These are phyloP conservation scores for Acanthacorydalis orientalis DNA, from an alignment of 2,888 invertebrate genomes.

Conservation along the genomic window DNA sequence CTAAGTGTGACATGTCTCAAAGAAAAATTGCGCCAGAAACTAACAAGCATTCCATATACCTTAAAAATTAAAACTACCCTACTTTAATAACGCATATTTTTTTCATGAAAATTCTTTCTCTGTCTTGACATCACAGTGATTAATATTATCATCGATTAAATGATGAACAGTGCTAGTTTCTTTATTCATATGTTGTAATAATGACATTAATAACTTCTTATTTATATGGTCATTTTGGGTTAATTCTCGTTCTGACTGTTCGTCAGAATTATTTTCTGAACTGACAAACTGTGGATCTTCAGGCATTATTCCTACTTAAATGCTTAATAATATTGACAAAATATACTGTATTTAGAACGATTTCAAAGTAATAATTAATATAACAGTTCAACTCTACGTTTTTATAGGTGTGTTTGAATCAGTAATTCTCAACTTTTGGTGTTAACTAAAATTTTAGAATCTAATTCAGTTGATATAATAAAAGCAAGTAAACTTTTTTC, in stretches of 20 bases:
- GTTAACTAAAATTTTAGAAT: not conserved
- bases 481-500: not conserved
- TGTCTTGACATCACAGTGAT: not conserved
- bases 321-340: no score
- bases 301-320: not conserved
- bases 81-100: conserved; percentile 1
- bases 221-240: conserved; percentile 49
- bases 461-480: not conserved
- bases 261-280: conserved; percentile 1
- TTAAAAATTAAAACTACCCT: conserved; percentile 5
- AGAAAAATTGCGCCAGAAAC: not conserved
- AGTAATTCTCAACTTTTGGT: not conserved
- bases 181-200: conserved; percentile 39
- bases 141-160: conserved; percentile 4
- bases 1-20: conserved; percentile 12
- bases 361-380: no score
- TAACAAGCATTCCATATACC: conserved; percentile 5
- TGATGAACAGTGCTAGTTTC: conserved; percentile 7
- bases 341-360: no score
- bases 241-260: conserved; percentile 24
- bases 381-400: no score
- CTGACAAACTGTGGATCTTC: not conserved
- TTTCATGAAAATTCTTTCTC: conserved; percentile 9
- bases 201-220: conserved; percentile 43
- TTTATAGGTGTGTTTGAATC: no score